Conservation (phyloP, 2,113 vertebrate species). For the Prunella himalayana region DNA sequence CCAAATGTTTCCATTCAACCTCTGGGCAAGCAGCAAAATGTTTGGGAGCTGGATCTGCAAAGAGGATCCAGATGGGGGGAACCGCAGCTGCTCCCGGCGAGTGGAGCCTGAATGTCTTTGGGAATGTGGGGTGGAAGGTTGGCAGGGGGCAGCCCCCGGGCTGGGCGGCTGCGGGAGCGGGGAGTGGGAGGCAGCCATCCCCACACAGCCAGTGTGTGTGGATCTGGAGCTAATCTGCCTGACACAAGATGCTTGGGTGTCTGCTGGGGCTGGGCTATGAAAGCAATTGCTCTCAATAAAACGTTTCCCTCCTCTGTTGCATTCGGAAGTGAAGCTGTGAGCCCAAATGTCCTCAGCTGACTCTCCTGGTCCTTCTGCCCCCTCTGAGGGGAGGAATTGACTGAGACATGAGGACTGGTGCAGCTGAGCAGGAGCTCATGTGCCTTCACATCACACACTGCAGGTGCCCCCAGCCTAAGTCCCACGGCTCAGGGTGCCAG, state of each 20-base stretch:
- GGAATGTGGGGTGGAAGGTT: background rate
- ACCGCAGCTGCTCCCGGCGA: background rate
- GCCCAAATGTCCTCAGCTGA: constrained; percentile 32
- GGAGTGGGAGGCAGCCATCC: background rate
- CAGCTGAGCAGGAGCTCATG: background rate
- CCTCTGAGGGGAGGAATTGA: background rate
- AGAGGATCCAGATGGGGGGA: constrained; percentile 44
- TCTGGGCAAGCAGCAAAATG: background rate
- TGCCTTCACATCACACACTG: background rate
- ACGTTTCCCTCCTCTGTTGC: background rate
- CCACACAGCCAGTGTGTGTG: background rate
- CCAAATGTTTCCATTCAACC: constrained; percentile 15
- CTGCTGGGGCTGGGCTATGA: background rate
- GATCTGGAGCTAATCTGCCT: constrained; percentile 32
- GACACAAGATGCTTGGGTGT: background rate
- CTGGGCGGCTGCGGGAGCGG: background rate
- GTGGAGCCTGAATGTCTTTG: background rate
- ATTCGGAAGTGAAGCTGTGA: constrained; percentile 9
- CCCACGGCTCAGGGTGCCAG: accelerated
- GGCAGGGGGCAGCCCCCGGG: background rate
- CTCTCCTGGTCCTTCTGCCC: background rate
- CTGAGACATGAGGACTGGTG: background rate
- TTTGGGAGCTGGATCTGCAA: constrained; percentile 25
- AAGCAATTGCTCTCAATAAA: constrained; percentile 21
- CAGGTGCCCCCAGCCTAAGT: background rate